These are phyloP conservation scores for Eupithecia inturbata DNA, from an alignment of 2,888 invertebrate genomes.

Conservation along the genomic window DNA sequence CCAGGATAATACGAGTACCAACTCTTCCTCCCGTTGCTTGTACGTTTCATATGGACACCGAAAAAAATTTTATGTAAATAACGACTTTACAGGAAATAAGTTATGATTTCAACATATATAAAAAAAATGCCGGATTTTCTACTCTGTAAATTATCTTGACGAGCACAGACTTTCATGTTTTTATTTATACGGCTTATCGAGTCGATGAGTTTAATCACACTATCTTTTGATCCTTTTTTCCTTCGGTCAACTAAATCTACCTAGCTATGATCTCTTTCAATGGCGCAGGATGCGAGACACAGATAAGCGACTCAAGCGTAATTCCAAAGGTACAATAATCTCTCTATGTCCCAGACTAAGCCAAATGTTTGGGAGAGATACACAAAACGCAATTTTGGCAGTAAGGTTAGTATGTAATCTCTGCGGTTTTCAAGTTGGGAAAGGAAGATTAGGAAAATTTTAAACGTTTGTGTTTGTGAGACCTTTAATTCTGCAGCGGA, in stretches of 20 bases:
- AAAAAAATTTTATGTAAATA: background rate
- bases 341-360: constrained; percentile 19
- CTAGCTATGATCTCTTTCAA: constrained; percentile 7
- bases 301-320: constrained; percentile 33
- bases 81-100: no score
- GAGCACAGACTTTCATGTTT: background rate
- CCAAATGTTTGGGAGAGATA: constrained; percentile 29
- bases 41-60: background rate
- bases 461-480: constrained; percentile 11
- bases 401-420: constrained; percentile 20
- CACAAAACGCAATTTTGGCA: constrained; percentile 23
- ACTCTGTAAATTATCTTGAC: background rate
- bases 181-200: background rate
- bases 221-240: background rate
- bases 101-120: no score
- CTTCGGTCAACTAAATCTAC: background rate
- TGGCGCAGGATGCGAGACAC: constrained; percentile 16
- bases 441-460: constrained; percentile 21
- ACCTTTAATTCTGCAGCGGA: constrained; percentile 6
- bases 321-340: constrained; percentile 31
- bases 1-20: background rate
- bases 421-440: constrained; percentile 22
- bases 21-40: background rate
- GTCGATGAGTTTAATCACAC: background rate
- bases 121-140: background rate